Conservation (phyloP, 2,888 invertebrate genomes). For the Erynnis tages region DNA sequence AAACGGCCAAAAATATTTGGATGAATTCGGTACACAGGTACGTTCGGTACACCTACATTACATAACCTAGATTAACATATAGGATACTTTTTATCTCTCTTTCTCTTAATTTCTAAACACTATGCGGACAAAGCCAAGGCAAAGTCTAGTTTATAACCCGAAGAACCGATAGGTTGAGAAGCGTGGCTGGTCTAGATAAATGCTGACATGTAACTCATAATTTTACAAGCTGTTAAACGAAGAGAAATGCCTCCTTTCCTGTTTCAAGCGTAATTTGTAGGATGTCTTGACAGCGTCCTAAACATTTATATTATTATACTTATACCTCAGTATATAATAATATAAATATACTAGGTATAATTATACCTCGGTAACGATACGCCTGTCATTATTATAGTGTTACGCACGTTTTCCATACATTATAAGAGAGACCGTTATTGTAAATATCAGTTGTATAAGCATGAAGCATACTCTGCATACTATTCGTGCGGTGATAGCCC, state of each 20-base stretch:
- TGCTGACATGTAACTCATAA: neutral
- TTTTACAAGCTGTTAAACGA: constrained; percentile 20
- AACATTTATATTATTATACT: constrained; percentile 29
- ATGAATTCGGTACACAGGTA: too few species aligned
- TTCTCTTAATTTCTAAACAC: too few species aligned
- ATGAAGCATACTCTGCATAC: too few species aligned
- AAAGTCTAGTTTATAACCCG: too few species aligned
- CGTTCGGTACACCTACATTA: too few species aligned
- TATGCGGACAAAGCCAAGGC: too few species aligned
- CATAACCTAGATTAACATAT: too few species aligned
- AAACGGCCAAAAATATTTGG: too few species aligned
- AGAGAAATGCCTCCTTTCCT: constrained; percentile 13
- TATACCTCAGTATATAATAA: too few species aligned
- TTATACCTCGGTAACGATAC: constrained; percentile 40
- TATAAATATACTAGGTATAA: too few species aligned
- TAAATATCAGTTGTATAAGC: constrained; percentile 48
- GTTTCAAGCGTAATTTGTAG: constrained; percentile 14
- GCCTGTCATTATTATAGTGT: constrained; percentile 38
- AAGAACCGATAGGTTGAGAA: neutral
- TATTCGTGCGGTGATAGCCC: too few species aligned
- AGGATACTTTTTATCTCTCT: too few species aligned
- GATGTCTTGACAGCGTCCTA: constrained; percentile 14
- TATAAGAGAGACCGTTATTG: constrained; percentile 43
- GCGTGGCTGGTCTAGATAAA: neutral
- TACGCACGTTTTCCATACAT: constrained; percentile 38